These are phyloP conservation scores for Leucoma salicis DNA, from an alignment of 2,888 invertebrate species.

Conservation along the genomic window DNA sequence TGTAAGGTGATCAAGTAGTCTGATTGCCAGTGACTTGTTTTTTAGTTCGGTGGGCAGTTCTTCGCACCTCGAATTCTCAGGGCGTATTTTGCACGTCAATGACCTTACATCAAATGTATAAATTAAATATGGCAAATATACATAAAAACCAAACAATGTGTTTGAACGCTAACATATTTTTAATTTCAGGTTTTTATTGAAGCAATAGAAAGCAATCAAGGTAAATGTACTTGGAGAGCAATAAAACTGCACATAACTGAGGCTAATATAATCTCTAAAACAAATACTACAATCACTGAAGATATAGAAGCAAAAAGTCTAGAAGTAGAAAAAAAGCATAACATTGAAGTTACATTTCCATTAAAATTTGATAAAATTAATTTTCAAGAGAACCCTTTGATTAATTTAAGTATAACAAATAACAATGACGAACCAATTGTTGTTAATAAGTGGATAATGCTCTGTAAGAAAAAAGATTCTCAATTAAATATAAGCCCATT, in stretches of 20 bases:
- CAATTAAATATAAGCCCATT: slow-evolving; percentile 73
- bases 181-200: slow-evolving; percentile 80
- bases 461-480: slow-evolving; percentile 74
- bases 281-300: slow-evolving; percentile 7
- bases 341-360: slow-evolving; percentile 78
- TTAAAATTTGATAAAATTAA: slow-evolving; percentile 73
- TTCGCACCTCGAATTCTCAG: too few species aligned
- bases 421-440: slow-evolving; percentile 68
- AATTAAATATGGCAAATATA: too few species aligned
- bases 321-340: slow-evolving; percentile 65
- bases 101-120: too few species aligned
- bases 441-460: slow-evolving; percentile 76
- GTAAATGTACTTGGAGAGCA: slow-evolving; percentile 82
- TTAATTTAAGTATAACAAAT: slow-evolving; percentile 55
- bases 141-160: too few species aligned
- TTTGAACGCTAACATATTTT: too few species aligned
- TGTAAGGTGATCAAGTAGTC: too few species aligned
- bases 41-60: too few species aligned
- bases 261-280: slow-evolving; percentile 45
- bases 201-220: slow-evolving; percentile 88
- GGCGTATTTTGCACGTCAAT: too few species aligned
- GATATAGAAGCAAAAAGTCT: slow-evolving; percentile 46
- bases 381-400: slow-evolving; percentile 42
- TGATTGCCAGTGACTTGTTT: too few species aligned
- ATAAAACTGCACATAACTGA: slow-evolving; percentile 59